Evolutionary conservation across 1,140 invertebrate genomes (phyloP).

Genomic region (Heliconius nattereri): DNA sequence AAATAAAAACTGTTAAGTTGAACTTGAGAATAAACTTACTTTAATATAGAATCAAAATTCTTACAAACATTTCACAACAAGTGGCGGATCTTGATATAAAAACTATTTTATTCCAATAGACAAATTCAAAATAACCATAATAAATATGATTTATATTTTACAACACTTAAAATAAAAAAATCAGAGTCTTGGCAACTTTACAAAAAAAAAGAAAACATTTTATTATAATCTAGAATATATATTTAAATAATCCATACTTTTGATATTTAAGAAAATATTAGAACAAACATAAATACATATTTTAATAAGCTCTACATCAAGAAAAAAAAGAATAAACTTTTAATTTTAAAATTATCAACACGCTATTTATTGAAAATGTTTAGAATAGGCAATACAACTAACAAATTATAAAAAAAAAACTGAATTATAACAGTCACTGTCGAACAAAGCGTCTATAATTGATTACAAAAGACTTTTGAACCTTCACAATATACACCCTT

Average conservation of each 20-base stretch:
- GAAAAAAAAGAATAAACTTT: neutral
- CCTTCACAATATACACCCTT: constrained; percentile 33
- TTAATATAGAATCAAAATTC: neutral
- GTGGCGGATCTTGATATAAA: neutral
- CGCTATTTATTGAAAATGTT: no score
- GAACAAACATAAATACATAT: no score
- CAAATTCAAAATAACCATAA: neutral
- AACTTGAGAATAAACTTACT: neutral
- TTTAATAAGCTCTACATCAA: neutral
- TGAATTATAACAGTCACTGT: neutral
- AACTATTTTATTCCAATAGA: neutral
- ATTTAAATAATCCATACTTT: no score
- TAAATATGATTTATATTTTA: neutral
- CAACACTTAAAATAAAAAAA: neutral
- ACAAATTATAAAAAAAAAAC: neutral
- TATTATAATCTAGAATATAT: neutral
- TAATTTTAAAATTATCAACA: no score
- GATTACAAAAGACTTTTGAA: constrained; percentile 8
- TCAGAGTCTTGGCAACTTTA: neutral
- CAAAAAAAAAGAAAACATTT: neutral
- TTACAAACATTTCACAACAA: no score
- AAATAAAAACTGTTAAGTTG: neutral
- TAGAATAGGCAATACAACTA: neutral
- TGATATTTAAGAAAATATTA: no score
- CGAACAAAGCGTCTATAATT: neutral